Evolutionary conservation across 2,797 vertebrate genomes (phyloP).

Genomic region (Lacerta bilineata): DNA sequence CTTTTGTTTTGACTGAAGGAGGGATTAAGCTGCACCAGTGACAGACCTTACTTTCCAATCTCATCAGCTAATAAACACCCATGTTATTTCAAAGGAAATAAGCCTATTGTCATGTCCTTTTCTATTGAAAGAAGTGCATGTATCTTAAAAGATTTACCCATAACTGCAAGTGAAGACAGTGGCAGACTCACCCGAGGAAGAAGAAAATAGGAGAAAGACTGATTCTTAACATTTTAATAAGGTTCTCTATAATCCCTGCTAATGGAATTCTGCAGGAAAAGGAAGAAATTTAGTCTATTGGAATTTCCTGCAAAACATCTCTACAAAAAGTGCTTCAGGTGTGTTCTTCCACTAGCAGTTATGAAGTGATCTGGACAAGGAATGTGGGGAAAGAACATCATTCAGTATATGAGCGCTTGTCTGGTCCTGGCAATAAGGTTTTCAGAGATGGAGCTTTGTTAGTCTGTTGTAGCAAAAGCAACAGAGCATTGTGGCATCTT

Average conservation of each 20-base stretch:
- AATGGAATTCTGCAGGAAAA: neutral
- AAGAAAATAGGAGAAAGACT: neutral
- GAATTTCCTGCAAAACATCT: neutral
- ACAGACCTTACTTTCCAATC: fast-evolving
- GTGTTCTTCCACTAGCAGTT: neutral
- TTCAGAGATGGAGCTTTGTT: no score
- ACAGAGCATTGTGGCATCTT: no score
- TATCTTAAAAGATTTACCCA: neutral
- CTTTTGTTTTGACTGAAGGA: neutral
- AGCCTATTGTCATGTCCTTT: neutral
- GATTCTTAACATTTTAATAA: neutral
- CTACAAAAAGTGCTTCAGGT: neutral
- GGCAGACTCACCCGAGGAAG: no score
- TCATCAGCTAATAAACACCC: constrained; percentile 7
- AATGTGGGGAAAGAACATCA: neutral
- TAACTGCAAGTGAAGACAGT: neutral
- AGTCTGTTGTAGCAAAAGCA: no score
- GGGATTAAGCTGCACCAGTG: neutral
- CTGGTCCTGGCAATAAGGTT: neutral
- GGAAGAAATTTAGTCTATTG: neutral
- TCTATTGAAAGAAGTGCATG: neutral
- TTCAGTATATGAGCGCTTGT: neutral
- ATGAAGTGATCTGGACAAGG: neutral
- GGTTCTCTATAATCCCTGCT: neutral
- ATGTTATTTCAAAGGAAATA: neutral